A percentile compares a stretch with the other conserved stretches of the same genome.
Evolutionary conservation across 2,113 vertebrate genomes (phyloP).

Genomic region (Bothrops jararaca): DNA sequence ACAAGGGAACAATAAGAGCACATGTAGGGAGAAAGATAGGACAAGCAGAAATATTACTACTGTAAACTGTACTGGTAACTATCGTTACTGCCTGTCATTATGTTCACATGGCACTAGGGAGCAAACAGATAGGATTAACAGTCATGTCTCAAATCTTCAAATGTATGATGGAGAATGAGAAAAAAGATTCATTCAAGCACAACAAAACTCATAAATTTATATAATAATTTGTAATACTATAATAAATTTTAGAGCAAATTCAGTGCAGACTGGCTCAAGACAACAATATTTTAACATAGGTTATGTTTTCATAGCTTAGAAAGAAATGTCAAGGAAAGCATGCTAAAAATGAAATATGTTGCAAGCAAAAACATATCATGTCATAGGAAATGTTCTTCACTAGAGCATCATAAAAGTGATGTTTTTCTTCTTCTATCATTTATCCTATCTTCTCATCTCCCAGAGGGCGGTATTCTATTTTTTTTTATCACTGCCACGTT

Average conservation of each 20-base stretch:
- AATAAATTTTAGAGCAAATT: background rate
- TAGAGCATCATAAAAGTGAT: background rate
- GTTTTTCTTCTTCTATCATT: background rate
- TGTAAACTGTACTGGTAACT: fast-evolving
- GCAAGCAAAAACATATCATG: background rate
- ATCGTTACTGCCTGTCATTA: background rate
- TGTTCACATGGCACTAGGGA: background rate
- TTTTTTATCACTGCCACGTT: background rate
- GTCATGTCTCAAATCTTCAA: background rate
- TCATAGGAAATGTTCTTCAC: background rate
- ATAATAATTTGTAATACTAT: conserved; percentile 1
- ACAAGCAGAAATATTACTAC: fast-evolving
- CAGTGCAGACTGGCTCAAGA: background rate
- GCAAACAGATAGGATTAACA: background rate
- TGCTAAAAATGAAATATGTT: background rate
- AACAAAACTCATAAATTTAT: background rate
- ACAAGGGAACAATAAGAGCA: background rate
- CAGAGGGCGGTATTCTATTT: background rate
- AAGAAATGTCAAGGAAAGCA: background rate
- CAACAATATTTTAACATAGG: background rate
- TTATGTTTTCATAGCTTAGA: background rate
- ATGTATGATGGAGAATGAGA: background rate
- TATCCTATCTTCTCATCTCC: background rate
- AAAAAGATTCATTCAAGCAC: background rate
- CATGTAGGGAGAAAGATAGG: background rate